Conservation (phyloP, 2,113 vertebrate species). For the Odontesthes bonariensis region DNA sequence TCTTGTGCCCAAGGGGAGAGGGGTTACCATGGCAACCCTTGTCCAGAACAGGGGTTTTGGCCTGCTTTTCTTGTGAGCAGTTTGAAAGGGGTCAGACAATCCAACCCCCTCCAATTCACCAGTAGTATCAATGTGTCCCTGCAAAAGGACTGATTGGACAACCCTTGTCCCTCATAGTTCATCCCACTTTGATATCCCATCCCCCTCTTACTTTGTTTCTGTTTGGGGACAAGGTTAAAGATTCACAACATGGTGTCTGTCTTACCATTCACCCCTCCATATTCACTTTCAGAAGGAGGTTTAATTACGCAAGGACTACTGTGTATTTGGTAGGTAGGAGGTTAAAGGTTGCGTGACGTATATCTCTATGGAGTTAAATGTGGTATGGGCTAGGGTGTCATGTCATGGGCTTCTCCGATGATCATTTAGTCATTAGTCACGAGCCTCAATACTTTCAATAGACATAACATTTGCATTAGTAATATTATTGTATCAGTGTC, state of each 20-base stretch:
- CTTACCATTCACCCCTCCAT: slow-evolving; percentile 4
- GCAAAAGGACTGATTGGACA: slow-evolving; percentile 58
- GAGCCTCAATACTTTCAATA: neutral
- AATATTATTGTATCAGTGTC: neutral
- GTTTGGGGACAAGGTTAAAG: slow-evolving; percentile 51
- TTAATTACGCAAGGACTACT: slow-evolving; percentile 38
- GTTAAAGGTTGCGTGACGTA: slow-evolving; percentile 55
- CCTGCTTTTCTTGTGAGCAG: slow-evolving; percentile 69
- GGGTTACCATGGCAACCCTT: slow-evolving; percentile 69
- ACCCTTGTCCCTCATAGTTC: slow-evolving; percentile 49
- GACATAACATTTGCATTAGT: neutral
- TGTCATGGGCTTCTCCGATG: neutral
- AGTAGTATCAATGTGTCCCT: slow-evolving; percentile 41
- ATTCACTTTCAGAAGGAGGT: slow-evolving; percentile 25
- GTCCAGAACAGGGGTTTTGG: slow-evolving; percentile 66
- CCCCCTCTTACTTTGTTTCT: slow-evolving; percentile 34
- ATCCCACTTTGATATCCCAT: slow-evolving; percentile 26
- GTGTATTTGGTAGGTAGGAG: slow-evolving; percentile 13
- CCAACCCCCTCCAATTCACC: slow-evolving; percentile 34
- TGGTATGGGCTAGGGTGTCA: neutral
- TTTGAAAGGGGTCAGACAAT: slow-evolving; percentile 71
- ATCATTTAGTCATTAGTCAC: neutral
- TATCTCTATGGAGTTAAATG: slow-evolving; percentile 38
- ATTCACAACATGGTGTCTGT: slow-evolving; percentile 38
- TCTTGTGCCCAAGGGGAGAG: slow-evolving; percentile 53